Evolutionary conservation across 2,113 vertebrate genomes (phyloP).

Genomic region (Pseudonaja textilis): DNA sequence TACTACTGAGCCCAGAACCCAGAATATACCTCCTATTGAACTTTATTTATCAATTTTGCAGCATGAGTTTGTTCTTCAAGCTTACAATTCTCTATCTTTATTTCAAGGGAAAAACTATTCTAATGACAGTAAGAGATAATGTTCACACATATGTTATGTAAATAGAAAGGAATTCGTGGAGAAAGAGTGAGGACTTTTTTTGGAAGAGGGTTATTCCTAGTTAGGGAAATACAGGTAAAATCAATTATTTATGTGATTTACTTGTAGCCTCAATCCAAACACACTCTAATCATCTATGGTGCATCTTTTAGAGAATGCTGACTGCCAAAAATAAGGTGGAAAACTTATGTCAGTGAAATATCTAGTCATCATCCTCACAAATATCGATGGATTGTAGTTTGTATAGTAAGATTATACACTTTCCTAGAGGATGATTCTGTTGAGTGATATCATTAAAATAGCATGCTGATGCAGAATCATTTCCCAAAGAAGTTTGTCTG

Average conservation of each 20-base stretch:
- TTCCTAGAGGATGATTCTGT: neutral
- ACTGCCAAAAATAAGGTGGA: neutral
- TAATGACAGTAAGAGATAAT: neutral
- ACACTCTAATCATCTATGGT: neutral
- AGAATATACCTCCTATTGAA: neutral
- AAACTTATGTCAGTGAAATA: neutral
- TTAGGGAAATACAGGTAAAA: conserved; percentile 65
- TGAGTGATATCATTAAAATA: neutral
- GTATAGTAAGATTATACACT: neutral
- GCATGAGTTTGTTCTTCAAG: neutral
- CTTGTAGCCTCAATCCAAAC: neutral
- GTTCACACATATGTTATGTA: conserved; percentile 61
- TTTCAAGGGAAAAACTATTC: neutral
- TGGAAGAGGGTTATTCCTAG: conserved; percentile 66
- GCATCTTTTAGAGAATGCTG: neutral
- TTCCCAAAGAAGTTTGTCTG: neutral
- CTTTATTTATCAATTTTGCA: neutral
- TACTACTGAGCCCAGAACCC: neutral
- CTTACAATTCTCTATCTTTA: accelerated
- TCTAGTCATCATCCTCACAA: neutral
- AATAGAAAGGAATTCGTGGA: conserved; percentile 61
- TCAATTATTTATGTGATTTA: neutral
- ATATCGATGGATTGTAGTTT: neutral
- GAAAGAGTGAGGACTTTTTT: conserved; percentile 46
- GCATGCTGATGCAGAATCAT: neutral